Evolutionary conservation across 2,113 vertebrate genomes (phyloP).

Genomic region (Acanthochromis polyacanthus): DNA sequence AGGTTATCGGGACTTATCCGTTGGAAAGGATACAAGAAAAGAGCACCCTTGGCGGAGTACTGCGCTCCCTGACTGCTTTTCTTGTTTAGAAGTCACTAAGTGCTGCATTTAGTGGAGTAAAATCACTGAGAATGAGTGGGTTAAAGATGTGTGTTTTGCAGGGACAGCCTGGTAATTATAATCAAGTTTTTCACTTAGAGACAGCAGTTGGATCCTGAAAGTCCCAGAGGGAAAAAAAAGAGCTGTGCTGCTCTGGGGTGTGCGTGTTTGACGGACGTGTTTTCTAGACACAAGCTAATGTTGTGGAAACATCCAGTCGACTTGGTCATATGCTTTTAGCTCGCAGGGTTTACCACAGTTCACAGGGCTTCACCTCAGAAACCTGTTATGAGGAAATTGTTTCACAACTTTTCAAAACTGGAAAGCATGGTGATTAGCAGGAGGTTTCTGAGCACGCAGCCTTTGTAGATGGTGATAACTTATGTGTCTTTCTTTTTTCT

Average conservation of each 20-base stretch:
- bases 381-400: neutral
- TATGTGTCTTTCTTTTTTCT: neutral
- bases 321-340: constrained; percentile 28
- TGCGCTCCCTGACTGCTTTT: too few species aligned
- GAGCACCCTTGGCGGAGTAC: too few species aligned
- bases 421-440: neutral
- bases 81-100: constrained; percentile 38
- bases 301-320: constrained; percentile 70
- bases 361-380: constrained; percentile 33
- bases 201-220: neutral
- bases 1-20: too few species aligned
- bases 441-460: too few species aligned
- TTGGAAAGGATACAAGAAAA: too few species aligned
- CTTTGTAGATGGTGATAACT: neutral
- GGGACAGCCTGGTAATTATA: neutral
- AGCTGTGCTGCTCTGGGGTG: neutral
- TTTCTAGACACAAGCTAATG: constrained; percentile 60
- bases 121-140: neutral
- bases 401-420: neutral
- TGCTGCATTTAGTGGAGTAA: neutral
- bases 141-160: neutral
- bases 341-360: constrained; percentile 57
- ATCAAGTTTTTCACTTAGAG: neutral
- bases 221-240: neutral
- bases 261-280: constrained; percentile 46